Base-by-base conservation (phyloP, 2,888 invertebrate genomes). In the Schrankia costaestrigalis region DNA sequence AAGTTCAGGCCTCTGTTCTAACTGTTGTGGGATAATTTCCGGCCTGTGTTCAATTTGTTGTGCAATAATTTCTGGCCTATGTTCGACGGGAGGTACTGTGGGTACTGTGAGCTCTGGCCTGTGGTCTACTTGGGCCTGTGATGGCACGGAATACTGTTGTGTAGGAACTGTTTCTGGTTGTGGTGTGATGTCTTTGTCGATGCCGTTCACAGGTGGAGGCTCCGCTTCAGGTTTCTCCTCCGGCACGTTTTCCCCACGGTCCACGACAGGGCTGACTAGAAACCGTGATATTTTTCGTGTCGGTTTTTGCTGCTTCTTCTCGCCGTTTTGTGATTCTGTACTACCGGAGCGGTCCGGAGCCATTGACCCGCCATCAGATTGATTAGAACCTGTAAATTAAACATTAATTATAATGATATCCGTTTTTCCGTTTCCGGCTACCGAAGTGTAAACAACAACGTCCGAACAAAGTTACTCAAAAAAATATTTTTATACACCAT, bases 221-320 rank as follows among this genome's bases (percentile, higher is more conserved):
- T 54, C 46, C 4, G 21, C 26, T 14, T 47, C 54, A 9, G 45
- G 24, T 10, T 59, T 57, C 28, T 65, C 63, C 37, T 67, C 68
- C 11, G 68, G 61, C 2, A 63, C 67, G 36, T 74, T 69, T 43
- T 78, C 81, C 23, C 73, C 75, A 83, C 90, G 63, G 49, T 92
- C 92, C 17, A 93, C 89, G 1, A 95, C 94, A 11, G 95, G 94
- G 72, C 94, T 95, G 54, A 95, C 94, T 69, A 94, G 89, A 79
- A 95, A 95, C 36, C 95, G 86, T 15, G 95, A 95, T 57, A 95
- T 93, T 72, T 95, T 95, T 39, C 94, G 85, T 22, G 89, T 89
- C 27, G 90, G 90, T 54, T 91, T 90, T 5, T 88, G 78, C 10
- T 80, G 75, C 39, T 87, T 87, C 37, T 77, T 78, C 18, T 79